Evolutionary conservation across 2,888 invertebrate species (phyloP), one percentile per base, ranked within the genome.

Genomic region (Scotopteryx bipunctaria): DNA sequence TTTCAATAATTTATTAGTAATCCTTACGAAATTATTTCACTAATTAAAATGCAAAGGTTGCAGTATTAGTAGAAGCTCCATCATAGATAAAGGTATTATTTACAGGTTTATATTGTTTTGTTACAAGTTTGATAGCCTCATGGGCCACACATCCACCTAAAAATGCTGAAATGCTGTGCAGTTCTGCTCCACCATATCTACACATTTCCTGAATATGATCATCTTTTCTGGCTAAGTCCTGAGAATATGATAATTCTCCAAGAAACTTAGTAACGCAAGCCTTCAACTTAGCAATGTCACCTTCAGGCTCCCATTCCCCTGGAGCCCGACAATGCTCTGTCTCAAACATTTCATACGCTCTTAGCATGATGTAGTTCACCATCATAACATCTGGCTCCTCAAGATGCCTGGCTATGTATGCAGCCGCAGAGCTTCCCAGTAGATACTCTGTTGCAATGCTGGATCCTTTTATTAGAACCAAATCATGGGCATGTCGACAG

Each of bases 31-130:
- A 40, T 29, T 31, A 49, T n/a, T n/a, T n/a, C 44, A 47, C 13
- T 27, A 47, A 50, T 65, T 92, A 97, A 77, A 97, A 92, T 71
- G 93, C 93, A 82, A 96, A 96, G 37, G 95, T 95, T 35, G 93
- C 93, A 44, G 97, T 95, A 63, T 95, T 96, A 44, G 97, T 96
- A 54, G 95, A 95, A 65, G 97, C 96, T 40, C 96, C 98, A 91
- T 99, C 98, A 86, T 98, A 98, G 64, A 99, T 94, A 81, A 97
- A 96, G 0, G 97, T 97, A 84, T 99, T 99, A 83, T 98, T 95
- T 48, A 99, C 92, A 25, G 99, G 99, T 72, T 97, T 96, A 84
- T 98, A 99, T 89, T 99, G 99, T 72, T 94, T 94, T 1, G 99
- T 99, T 46, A 99, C 93, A 49, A 99, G 91, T 91, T 99, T 99